phyloP scores from a whole-genome alignment of 2,888 invertebrate species.

The Chironomus riparius region DNA sequence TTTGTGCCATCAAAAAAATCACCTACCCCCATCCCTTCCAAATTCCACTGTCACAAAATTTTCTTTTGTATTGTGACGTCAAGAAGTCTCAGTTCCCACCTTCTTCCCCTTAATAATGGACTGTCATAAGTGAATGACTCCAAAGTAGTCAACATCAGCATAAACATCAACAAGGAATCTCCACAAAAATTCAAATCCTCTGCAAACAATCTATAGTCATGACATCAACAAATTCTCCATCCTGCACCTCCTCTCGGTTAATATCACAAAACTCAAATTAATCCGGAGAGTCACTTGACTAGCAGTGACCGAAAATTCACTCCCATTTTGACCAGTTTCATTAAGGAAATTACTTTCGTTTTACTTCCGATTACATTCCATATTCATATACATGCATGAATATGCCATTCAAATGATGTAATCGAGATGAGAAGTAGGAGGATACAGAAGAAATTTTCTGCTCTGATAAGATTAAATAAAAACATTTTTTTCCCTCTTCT shows the following conservation, averaged over 20 bases:
- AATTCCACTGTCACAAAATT: no score
- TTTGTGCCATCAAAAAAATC: no score
- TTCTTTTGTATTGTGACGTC: no score
- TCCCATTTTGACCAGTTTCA: slow-evolving; percentile 22
- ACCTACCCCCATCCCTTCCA: no score
- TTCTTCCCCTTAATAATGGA: no score
- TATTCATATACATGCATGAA: background rate
- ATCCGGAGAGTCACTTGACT: background rate
- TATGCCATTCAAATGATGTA: background rate
- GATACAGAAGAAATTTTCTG: background rate
- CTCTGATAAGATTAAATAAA: background rate
- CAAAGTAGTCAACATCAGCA: no score
- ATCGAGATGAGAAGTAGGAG: background rate
- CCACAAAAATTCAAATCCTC: no score
- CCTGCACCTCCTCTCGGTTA: background rate
- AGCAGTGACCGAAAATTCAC: slow-evolving; percentile 1
- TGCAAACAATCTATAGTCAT: no score
- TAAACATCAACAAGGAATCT: no score
- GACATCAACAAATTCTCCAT: no score
- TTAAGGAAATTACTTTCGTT: slow-evolving; percentile 18
- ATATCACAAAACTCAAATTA: background rate
- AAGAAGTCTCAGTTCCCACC: no score
- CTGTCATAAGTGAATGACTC: no score
- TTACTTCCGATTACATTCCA: slow-evolving; percentile 14
- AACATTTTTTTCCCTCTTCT: background rate